phyloP scores from a whole-genome alignment of 2,888 invertebrate genomes.

The Xanthia togata region DNA sequence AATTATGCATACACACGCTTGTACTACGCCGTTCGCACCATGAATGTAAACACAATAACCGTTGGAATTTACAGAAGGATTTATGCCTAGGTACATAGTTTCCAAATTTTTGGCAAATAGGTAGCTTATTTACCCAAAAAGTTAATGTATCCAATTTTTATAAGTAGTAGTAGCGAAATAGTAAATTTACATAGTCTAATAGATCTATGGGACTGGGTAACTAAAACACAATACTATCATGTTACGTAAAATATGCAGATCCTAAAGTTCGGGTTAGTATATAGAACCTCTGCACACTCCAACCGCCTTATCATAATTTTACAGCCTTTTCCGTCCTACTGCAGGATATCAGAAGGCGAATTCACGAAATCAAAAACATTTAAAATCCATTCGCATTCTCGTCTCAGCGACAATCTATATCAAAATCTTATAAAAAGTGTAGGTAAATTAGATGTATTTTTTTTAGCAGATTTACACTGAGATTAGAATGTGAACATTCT shows the following conservation, averaged over 20 bases:
- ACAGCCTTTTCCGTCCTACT: background rate
- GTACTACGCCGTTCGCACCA: constrained; percentile 5
- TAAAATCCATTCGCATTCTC: background rate
- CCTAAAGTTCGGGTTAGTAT: background rate
- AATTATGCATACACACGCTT: constrained; percentile 26
- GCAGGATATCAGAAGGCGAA: background rate
- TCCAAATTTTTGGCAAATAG: background rate
- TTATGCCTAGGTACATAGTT: background rate
- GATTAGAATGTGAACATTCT: too few relatives aligned
- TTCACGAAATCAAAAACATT: background rate
- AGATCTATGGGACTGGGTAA: too few relatives aligned
- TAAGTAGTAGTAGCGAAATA: background rate
- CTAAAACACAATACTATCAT: background rate
- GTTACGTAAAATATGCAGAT: background rate
- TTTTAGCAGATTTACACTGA: background rate
- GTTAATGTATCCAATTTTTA: background rate
- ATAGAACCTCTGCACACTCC: background rate
- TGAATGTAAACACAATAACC: constrained; percentile 25
- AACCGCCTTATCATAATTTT: background rate
- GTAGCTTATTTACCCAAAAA: background rate
- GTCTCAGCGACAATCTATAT: background rate
- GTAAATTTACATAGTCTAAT: background rate
- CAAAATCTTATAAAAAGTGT: too few relatives aligned
- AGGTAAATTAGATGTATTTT: too few relatives aligned
- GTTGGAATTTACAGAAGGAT: constrained; percentile 10